Percentiles rank a stretch among this genome's conserved stretches.
Evolutionary conservation across 2,888 invertebrate genomes (phyloP).

Genomic region (Pristionchus arcanus): DNA sequence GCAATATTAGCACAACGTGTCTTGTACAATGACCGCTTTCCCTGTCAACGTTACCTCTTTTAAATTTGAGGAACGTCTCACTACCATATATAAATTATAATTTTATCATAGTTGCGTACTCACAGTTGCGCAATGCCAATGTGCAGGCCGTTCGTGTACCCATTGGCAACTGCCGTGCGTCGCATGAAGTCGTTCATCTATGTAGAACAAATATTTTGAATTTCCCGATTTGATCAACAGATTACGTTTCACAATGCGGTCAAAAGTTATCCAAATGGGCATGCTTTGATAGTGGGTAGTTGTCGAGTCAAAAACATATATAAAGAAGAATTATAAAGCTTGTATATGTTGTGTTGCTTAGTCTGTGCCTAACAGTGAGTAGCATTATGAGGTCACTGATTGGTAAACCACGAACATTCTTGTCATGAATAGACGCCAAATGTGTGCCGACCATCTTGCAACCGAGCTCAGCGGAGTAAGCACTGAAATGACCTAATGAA

Average conservation of each 20-base stretch:
- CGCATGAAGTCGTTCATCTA: constrained; percentile 15
- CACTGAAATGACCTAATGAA: neutral
- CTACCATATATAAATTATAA: too few species aligned
- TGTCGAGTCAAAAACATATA: neutral
- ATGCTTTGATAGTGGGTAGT: neutral
- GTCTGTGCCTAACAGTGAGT: too few species aligned
- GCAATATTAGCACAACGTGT: too few species aligned
- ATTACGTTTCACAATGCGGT: neutral
- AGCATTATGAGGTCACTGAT: too few species aligned
- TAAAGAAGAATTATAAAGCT: too few species aligned
- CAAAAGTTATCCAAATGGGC: neutral
- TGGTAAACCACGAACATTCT: neutral
- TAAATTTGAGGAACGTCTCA: too few species aligned
- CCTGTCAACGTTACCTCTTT: too few species aligned
- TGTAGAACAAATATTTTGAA: neutral
- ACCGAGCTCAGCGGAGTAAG: neutral
- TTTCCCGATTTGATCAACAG: neutral
- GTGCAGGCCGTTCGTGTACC: neutral
- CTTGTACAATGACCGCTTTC: too few species aligned
- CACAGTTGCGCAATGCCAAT: neutral
- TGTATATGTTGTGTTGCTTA: too few species aligned
- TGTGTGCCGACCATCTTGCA: neutral
- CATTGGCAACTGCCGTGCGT: neutral
- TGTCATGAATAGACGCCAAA: neutral
- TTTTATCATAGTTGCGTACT: neutral